A percentile compares a stretch with the other conserved stretches of the same genome.
Evolutionary conservation across 2,113 vertebrate species (phyloP).

Genomic region (Mustelus asterias): DNA sequence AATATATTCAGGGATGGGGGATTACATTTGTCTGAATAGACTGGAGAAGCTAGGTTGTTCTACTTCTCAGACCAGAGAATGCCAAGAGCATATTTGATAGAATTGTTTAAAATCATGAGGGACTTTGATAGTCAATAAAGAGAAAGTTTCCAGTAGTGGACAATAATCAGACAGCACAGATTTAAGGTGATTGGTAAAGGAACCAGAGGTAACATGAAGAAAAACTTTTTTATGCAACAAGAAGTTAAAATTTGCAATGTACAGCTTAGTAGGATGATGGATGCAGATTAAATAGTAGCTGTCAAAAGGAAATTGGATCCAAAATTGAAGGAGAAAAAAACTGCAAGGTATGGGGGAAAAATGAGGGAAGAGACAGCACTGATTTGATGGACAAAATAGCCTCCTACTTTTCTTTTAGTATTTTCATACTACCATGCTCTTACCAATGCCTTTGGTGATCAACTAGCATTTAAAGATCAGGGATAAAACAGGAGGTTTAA

Average conservation of each 20-base stretch:
- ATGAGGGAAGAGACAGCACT: neutral
- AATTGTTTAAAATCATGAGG: neutral
- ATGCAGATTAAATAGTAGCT: neutral
- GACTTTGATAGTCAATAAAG: neutral
- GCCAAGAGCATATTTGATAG: neutral
- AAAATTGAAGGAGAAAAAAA: neutral
- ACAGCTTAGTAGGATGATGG: neutral
- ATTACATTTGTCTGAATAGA: no score
- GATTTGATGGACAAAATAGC: neutral
- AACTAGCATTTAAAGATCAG: neutral
- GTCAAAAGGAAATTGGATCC: neutral
- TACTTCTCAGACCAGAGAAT: neutral
- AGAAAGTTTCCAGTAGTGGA: neutral
- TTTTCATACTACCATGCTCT: neutral
- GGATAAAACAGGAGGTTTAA: neutral
- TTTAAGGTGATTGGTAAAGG: neutral
- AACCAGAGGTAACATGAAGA: neutral
- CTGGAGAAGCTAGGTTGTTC: neutral
- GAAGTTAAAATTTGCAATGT: neutral
- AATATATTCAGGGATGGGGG: no score
- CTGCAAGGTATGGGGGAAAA: neutral
- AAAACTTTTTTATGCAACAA: neutral
- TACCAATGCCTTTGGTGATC: neutral
- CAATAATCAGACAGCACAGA: neutral
- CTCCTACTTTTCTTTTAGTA: neutral